These are phyloP conservation scores for Cinara cedri DNA, from an alignment of 2,888 invertebrate species.

Conservation along the genomic window DNA sequence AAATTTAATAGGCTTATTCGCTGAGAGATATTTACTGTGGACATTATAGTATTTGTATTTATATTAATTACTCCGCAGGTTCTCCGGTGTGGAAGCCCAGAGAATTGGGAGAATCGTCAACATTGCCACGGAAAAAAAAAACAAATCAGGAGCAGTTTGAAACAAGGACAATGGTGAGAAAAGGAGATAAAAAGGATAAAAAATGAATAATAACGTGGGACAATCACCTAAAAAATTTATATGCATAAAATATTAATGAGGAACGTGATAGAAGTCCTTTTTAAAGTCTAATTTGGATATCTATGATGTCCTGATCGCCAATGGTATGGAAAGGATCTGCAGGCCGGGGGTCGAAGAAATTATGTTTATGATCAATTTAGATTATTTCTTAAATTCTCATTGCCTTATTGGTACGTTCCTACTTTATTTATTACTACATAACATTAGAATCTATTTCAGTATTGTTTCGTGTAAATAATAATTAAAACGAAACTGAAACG, in stretches of 20 bases:
- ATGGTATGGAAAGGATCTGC: constrained; percentile 46
- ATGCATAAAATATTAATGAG: constrained; percentile 28
- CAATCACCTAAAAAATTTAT: constrained; percentile 26
- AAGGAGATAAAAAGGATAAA: constrained; percentile 58
- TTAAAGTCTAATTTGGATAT: constrained; percentile 14
- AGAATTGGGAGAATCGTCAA: constrained; percentile 73
- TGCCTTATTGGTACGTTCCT: constrained; percentile 52
- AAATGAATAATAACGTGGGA: constrained; percentile 53
- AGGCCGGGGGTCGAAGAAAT: constrained; percentile 44
- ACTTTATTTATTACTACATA: constrained; percentile 42
- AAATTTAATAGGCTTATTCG: constrained; percentile 6
- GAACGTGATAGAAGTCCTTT: constrained; percentile 23
- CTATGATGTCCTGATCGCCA: constrained; percentile 27
- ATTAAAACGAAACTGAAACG: constrained; percentile 41
- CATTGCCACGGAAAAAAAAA: constrained; percentile 70
- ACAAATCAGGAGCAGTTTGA: constrained; percentile 59
- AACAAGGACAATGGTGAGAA: constrained; percentile 59
- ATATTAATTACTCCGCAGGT: constrained; percentile 69
- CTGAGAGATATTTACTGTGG: constrained; percentile 52
- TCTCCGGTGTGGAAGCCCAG: constrained; percentile 99
- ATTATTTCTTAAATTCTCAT: constrained; percentile 54
- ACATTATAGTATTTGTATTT: constrained; percentile 58
- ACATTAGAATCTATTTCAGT: constrained; percentile 50
- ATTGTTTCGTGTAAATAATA: constrained; percentile 52
- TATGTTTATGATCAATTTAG: constrained; percentile 47